Evolutionary conservation across 1,140 invertebrate species (phyloP), one percentile per base, ranked within the genome.

Genomic region (Bombus waltoni): DNA sequence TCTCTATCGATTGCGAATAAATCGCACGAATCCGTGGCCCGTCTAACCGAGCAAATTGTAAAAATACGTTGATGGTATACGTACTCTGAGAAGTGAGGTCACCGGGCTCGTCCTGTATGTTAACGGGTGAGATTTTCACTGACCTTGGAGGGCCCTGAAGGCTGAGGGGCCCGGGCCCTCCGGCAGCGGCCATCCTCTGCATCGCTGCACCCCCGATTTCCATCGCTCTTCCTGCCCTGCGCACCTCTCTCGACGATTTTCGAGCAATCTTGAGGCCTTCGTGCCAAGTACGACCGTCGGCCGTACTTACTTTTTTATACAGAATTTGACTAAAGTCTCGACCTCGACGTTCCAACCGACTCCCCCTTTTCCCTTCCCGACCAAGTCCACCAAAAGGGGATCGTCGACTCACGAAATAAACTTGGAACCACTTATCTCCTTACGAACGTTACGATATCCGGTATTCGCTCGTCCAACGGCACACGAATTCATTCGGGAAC

Each of bases 91-190:
- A 95, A 92, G 94, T 95, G 90, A 94, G 96, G 93, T 94, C 95
- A 88, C 95, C 95, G 91, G 93, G 94, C 59, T 95, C 94, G 81
- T 95, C 96, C 86, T 96, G 95, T 75, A 95, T 93, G 91, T 96
- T 96, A 85, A 96, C 95, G 65, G 96, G 96, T 85, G 96, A 96
- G 91, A 96, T 96, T 94, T 96, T 96, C 93, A 96, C 94, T 86
- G 94, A 94, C 88, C 95, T 93, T 74, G 94, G 94, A 86, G 95
- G 95, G 74, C 94, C 94, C 88, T 95, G 95, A 62, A 95, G 93
- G 76, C 94, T 93, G 78, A 95, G 88, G 71, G 94, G 94, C 75
- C 94, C 94, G 83, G 92, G 93, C 85, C 94, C 94, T 87, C 94
- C 92, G 87, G 90, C 90, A 79, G 93, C 85, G 88, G 92, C 92